These are phyloP conservation scores for Pardosa pseudoannulata DNA, from an alignment of 2,888 invertebrate species.

Conservation along the genomic window DNA sequence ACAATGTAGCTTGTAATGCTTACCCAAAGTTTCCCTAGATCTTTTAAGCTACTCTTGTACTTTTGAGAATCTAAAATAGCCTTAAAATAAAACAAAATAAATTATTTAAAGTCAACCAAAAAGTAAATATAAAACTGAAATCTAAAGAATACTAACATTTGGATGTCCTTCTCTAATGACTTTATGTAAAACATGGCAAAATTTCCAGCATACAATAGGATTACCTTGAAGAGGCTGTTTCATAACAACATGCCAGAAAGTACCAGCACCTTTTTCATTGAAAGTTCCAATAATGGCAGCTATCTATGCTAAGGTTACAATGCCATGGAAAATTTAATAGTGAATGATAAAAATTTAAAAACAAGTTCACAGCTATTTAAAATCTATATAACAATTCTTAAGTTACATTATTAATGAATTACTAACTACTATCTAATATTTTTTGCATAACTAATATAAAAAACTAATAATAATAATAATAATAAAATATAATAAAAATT, in stretches of 20 bases:
- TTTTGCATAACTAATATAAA: too few species aligned
- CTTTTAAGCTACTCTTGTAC: conserved; percentile 87
- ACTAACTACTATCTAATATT: too few species aligned
- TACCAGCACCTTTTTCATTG: conserved; percentile 91
- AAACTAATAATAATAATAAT: too few species aligned
- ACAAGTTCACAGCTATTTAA: too few species aligned
- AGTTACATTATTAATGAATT: too few species aligned
- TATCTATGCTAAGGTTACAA: conserved; percentile 75
- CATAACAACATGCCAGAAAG: conserved; percentile 89
- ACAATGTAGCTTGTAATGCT: too few species aligned
- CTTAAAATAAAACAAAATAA: conserved; percentile 73
- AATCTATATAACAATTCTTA: too few species aligned
- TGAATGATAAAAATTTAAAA: too few species aligned
- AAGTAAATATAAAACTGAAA: background rate
- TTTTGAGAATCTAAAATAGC: conserved; percentile 88
- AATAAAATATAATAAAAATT: too few species aligned
- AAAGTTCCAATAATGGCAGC: conserved; percentile 96
- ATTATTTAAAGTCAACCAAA: background rate
- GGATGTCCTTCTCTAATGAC: conserved; percentile 95
- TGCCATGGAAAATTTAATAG: too few species aligned
- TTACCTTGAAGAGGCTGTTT: conserved; percentile 91
- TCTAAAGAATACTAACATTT: conserved; percentile 80
- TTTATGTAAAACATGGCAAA: conserved; percentile 98
- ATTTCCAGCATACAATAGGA: conserved; percentile 98
- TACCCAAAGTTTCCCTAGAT: conserved; percentile 95